Base-by-base conservation (phyloP, 2,888 invertebrate species). In the Tiliacea citrago region DNA sequence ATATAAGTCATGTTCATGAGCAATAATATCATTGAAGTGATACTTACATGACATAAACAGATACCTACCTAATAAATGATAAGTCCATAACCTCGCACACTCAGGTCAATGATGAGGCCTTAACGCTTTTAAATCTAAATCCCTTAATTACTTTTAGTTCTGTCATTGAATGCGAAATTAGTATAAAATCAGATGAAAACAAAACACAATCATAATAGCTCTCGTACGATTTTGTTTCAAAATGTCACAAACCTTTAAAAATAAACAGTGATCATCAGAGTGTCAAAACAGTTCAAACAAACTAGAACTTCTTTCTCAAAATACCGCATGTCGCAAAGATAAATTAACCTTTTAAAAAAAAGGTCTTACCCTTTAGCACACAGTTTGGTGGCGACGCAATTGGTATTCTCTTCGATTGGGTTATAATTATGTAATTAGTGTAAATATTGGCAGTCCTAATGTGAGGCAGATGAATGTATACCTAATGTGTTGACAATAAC, bases 371-470 rank as follows among this genome's bases (percentile, higher is more conserved):
- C 82, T 81, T 45, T 29, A 24, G 16, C 29, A n/a, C 12, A 13
- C 13, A 21, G 51, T 47, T 49, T 13, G 18, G n/a, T 24, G 24
- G 8, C 29, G 1, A 39, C 82, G 39, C 42, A 42, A 55, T 35
- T 42, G 13, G 53, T 53, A 75, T 35, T 58, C 51, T 16, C 12
- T 60, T 53, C 42, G 77, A 55, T 49, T 13, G 24, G 8, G 13
- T 35, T 42, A 42, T 29, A 9, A 29, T 82, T 39, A 45, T n/a
- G 51, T 53, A 47, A 49, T 55, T 21, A 55, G 29, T n/a, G 83
- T 61, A 58, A 71, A 83, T 83, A 79, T 72, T 79, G 12, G 12
- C 57, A 1, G 57, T 62, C 42, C 63, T 58, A 61, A 65, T 65
- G 63, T 68, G 42, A 79, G 29, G 24, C 58, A 42, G 68, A 57